These are phyloP conservation scores for Lepus timidus DNA, from an alignment of 2,113 vertebrate species.

Conservation along the genomic window DNA sequence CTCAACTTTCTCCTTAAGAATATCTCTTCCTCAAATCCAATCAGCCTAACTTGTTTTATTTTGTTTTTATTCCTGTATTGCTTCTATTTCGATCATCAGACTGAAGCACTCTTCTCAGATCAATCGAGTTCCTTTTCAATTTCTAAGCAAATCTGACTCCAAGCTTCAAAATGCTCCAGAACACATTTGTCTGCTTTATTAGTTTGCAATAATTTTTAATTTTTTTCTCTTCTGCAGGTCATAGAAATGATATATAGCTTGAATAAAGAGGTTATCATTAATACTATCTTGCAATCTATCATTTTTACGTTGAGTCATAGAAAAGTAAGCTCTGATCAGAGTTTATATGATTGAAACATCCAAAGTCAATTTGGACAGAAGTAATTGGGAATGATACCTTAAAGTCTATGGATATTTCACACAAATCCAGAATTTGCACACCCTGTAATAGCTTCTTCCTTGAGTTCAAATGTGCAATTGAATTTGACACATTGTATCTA, in stretches of 20 bases:
- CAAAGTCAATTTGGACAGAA: background rate
- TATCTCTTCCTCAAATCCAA: conserved; percentile 40
- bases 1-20: conserved; percentile 51
- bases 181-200: background rate
- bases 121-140: conserved; percentile 13
- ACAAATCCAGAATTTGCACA: background rate
- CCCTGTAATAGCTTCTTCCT: background rate
- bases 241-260: conserved; percentile 33
- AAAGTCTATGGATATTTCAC: background rate
- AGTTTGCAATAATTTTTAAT: conserved; percentile 26
- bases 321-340: conserved; percentile 36
- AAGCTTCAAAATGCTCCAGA: conserved; percentile 23
- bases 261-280: background rate
- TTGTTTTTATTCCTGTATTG: conserved; percentile 55
- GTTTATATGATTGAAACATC: background rate
- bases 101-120: conserved; percentile 63
- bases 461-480: background rate
- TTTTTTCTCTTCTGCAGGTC: background rate
- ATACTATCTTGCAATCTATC: background rate
- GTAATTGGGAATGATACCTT: background rate
- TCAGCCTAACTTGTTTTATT: conserved; percentile 35
- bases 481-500: background rate
- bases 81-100: conserved; percentile 54
- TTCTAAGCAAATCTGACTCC: conserved; percentile 61
- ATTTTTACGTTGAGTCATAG: background rate